Conservation (phyloP, 1,140 invertebrate species). For the Batillaria attramentaria region DNA sequence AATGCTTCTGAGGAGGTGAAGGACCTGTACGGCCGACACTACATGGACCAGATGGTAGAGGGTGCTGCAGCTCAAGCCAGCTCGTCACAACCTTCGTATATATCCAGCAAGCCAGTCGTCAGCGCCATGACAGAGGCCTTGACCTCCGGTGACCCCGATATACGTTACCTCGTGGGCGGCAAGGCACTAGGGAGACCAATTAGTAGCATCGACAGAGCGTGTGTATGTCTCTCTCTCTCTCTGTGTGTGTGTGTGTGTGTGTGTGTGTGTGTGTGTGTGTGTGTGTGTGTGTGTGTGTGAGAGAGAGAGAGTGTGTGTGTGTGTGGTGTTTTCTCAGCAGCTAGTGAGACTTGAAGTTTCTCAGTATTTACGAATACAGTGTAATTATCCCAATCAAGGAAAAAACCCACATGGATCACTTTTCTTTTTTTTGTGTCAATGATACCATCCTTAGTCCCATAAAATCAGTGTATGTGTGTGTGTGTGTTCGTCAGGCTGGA, state of each 20-base stretch:
- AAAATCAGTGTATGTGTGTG: too few species aligned
- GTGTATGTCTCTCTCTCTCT: background rate
- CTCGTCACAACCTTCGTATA: background rate
- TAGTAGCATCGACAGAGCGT: background rate
- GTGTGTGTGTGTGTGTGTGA: too few species aligned
- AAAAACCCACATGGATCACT: too few species aligned
- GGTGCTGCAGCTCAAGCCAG: background rate
- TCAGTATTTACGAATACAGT: too few species aligned
- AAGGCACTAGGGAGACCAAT: background rate
- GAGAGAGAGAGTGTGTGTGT: too few species aligned
- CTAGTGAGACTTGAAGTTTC: too few species aligned
- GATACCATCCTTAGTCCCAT: too few species aligned
- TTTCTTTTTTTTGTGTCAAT: too few species aligned
- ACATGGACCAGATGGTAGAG: background rate
- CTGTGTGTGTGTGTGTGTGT: background rate
- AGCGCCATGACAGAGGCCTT: conserved; percentile 55
- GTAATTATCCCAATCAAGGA: too few species aligned
- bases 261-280: background rate
- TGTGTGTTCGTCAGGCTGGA: too few species aligned
- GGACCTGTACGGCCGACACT: background rate
- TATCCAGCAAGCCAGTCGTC: conserved; percentile 40
- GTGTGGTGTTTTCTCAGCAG: too few species aligned
- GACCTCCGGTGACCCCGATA: conserved; percentile 38
- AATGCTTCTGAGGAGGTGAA: too few species aligned
- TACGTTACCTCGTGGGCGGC: conserved; percentile 56